Percentiles rank a stretch among this genome's conserved stretches.
These are phyloP conservation scores for Silurus aristotelis DNA, from an alignment of 2,797 vertebrate genomes.

Conservation along the genomic window DNA sequence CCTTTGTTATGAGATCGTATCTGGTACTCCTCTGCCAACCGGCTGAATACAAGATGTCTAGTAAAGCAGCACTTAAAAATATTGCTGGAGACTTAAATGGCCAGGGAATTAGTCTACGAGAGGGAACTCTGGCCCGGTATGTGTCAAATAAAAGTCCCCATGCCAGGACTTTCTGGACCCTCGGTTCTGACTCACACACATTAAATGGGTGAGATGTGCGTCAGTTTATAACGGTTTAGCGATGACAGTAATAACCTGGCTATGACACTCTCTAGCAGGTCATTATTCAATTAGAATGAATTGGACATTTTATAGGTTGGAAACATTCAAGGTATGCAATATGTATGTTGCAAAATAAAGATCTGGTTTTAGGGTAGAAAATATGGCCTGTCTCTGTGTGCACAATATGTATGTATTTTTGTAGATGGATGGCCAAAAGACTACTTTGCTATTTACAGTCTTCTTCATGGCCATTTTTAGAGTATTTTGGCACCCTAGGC, in stretches of 20 bases:
- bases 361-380: background rate
- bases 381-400: background rate
- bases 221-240: conserved; percentile 47
- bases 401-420: background rate
- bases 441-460: conserved; percentile 49
- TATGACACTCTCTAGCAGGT: conserved; percentile 37
- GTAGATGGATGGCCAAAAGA: conserved; percentile 31
- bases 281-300: conserved; percentile 36
- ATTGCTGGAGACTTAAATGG: conserved; percentile 55
- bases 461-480: background rate
- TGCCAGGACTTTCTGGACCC: conserved; percentile 44
- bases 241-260: conserved; percentile 39
- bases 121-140: conserved; percentile 48
- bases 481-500: too few relatives aligned
- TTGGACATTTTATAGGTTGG: conserved; percentile 1
- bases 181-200: conserved; percentile 48
- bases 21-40: conserved; percentile 64
- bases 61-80: conserved; percentile 65
- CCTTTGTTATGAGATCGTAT: conserved; percentile 60
- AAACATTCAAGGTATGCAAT: background rate
- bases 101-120: conserved; percentile 47
- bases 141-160: conserved; percentile 45
- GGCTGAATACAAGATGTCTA: conserved; percentile 52
- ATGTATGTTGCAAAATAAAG: background rate
- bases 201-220: conserved; percentile 56